phyloP scores from a whole-genome alignment of 2,888 invertebrate genomes.

The Polydrusus cervinus region DNA sequence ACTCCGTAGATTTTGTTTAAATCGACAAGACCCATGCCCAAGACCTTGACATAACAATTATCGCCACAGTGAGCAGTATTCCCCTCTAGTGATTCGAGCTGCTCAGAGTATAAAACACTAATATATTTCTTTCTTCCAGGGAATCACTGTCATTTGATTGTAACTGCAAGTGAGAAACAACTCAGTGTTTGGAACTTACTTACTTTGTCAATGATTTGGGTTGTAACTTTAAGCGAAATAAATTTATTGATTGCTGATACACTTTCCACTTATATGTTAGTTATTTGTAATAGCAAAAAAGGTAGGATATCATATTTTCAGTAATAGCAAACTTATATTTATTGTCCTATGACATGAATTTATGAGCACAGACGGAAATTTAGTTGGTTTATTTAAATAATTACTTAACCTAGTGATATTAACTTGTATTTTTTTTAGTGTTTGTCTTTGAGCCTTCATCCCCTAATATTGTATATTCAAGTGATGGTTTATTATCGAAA shows the following conservation, averaged over 20 bases:
- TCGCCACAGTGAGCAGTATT: too few relatives aligned
- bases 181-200: conserved; percentile 83
- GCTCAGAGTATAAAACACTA: too few relatives aligned
- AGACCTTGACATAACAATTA: too few relatives aligned
- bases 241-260: conserved; percentile 76
- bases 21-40: too few relatives aligned
- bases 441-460: conserved; percentile 78
- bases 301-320: conserved; percentile 70
- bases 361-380: too few relatives aligned
- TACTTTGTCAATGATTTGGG: conserved; percentile 81
- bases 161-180: conserved; percentile 75
- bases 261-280: conserved; percentile 79
- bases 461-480: conserved; percentile 74
- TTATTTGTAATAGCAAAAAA: conserved; percentile 77
- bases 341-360: too few relatives aligned
- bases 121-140: conserved; percentile 32
- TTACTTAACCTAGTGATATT: too few relatives aligned
- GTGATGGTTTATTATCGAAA: conserved; percentile 71
- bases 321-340: neutral
- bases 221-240: conserved; percentile 73
- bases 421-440: conserved; percentile 71
- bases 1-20: too few relatives aligned
- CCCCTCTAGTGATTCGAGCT: too few relatives aligned
- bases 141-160: conserved; percentile 75
- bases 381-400: too few relatives aligned